A percentile compares a stretch with the other conserved stretches of the same genome.
Evolutionary conservation across 2,888 invertebrate species (phyloP).

Genomic region (Perizoma affinitatum): DNA sequence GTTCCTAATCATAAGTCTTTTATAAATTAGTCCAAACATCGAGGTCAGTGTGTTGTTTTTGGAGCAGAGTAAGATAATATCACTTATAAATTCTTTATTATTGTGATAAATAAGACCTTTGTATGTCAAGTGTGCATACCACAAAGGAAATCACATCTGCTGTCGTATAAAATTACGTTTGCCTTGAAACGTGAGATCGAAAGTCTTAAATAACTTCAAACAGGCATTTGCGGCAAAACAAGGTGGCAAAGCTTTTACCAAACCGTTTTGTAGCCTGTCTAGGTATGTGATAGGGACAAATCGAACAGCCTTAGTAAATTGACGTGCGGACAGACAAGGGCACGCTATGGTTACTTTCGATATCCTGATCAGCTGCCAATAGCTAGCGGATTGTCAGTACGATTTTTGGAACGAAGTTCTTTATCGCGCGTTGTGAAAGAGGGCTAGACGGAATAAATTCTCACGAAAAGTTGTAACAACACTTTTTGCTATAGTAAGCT

Average conservation of each 20-base stretch:
- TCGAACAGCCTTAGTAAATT: neutral
- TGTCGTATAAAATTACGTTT: conserved; percentile 11
- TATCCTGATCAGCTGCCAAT: too few relatives aligned
- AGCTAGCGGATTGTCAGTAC: too few relatives aligned
- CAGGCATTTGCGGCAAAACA: neutral
- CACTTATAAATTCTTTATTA: conserved; percentile 27
- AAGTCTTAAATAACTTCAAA: conserved; percentile 4
- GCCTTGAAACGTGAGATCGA: conserved; percentile 11
- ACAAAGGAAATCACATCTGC: conserved; percentile 20
- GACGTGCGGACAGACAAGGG: conserved; percentile 2
- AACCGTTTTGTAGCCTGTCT: neutral
- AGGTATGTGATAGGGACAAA: too few relatives aligned
- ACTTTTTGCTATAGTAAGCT: too few relatives aligned
- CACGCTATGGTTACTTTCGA: too few relatives aligned
- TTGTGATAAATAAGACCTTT: conserved; percentile 29
- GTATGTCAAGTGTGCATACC: conserved; percentile 3
- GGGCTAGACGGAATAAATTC: too few relatives aligned
- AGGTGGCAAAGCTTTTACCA: neutral
- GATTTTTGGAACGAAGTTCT: too few relatives aligned
- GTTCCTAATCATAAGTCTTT: neutral
- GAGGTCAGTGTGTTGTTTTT: too few relatives aligned
- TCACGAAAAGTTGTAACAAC: too few relatives aligned
- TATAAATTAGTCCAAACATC: too few relatives aligned
- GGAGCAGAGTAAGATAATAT: too few relatives aligned
- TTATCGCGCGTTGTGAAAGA: too few relatives aligned